Evolutionary conservation across 2,888 invertebrate genomes (phyloP), one percentile per base, ranked within the genome.

Genomic region (Aquatica leii): DNA sequence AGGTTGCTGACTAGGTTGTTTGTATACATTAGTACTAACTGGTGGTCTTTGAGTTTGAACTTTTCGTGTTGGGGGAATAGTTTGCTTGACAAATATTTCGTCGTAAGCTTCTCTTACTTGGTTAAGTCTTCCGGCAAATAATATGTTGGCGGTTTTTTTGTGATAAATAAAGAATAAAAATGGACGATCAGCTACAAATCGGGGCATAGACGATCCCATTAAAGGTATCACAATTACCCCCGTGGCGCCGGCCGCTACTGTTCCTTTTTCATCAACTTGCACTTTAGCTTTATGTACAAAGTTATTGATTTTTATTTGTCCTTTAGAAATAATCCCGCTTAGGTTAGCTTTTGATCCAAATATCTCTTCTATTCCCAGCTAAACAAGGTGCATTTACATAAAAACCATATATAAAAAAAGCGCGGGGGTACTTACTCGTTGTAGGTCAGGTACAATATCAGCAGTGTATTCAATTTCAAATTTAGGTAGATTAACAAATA

Each of bases 151-250:
- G 0, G 84, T 80, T 6, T 79, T 73, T 14, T 83, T 83, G 65
- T 88, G 87, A 58, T 86, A 85, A 55, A 90, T 87, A 75, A 87
- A 86, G 79, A 89, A 89, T 0, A 89, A 72, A 75, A 90, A 91
- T 0, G 90, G 90, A 68, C 85, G 85, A 73, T 90, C 85, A 0
- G 85, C 84, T 1, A 79, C 80, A 59, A 90, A 77, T 49, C 80
- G 80, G 1, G 85, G 82, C 0, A 81, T 80, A n/a, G 78, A 74
- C 0, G 82, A 80, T 24, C 85, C 85, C 77, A 88, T 87, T 14
- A 90, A 79, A 0, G 89, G 89, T 41, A 88, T 83, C 3, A 88
- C 84, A 68, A 86, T 78, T 1, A 86, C 84, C 1, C 84, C 84
- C 48, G 88, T 85, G 0, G 84, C 85, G 8, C 89, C 89, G 1